Base-by-base conservation (phyloP, 2,797 vertebrate species). In the Iguana delicatissima region DNA sequence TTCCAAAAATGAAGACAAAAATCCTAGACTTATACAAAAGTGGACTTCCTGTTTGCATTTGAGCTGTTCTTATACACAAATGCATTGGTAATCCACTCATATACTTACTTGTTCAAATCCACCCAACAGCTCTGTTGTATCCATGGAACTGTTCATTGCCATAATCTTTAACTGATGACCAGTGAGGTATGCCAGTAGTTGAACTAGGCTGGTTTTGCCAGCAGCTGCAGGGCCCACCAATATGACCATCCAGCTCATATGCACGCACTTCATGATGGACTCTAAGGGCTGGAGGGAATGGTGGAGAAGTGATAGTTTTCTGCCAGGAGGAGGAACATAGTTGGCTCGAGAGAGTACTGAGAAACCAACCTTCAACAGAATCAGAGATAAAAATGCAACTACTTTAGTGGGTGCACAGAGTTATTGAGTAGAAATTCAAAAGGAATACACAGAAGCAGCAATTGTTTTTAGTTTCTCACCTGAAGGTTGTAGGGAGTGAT, bases 101-200 rank as follows among this genome's bases (percentile, higher is more conserved):
- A 16, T 12, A 81, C 59, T 94, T 95, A 99, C 99, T 98, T 99
- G 99, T 83, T 99, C 99, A 92, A 99, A 99, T 91, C 99, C 99
- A 29, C 99, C 99, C 87, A 99, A 97, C 62, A 99, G 98, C 91
- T 99, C 99, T 0, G 98, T 99, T 81, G 99, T 99, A 93, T 99
- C 99, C 98, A 99, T 99, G 0, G 98, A 97, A 35, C 99, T 99
- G 96, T 99, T 99, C 98, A 99, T 99, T 10, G 99, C 98, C 99
- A 99, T 98, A 87, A 99, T 97, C 91, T 98, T 97, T 46, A 99
- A 97, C 0, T 97, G 98, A 92, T 98, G 99, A 67, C 99, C 99
- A 0, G 98, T 98, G 91, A 99, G 97, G 90, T 99, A 97, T 24
- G 99, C 98, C 91, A 99, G 94, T 29, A 99, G 97, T 89, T 98